phyloP scores from a whole-genome alignment of 2,797 vertebrate genomes.

The Rhabdophis nuchalis region DNA sequence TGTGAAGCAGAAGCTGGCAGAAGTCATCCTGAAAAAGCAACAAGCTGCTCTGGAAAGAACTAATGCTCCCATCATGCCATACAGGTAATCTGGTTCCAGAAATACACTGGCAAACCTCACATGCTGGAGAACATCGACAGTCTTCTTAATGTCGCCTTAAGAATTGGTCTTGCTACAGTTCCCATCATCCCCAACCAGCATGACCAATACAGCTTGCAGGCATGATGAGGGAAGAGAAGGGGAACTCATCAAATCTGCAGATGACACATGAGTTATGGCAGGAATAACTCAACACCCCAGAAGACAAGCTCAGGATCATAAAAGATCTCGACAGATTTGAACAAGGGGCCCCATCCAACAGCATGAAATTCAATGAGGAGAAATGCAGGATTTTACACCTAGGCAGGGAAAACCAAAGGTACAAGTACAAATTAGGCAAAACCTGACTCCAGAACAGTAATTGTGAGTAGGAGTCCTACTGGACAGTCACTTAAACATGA shows the following conservation, averaged over 20 bases:
- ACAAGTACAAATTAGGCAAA: neutral
- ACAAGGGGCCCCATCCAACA: neutral
- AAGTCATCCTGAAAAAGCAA: slow-evolving; percentile 93
- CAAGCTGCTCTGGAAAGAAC: slow-evolving; percentile 88
- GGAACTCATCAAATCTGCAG: neutral
- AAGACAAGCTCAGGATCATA: neutral
- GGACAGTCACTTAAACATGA: neutral
- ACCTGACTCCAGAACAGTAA: neutral
- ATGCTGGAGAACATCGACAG: neutral
- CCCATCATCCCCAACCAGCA: neutral
- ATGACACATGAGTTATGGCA: neutral
- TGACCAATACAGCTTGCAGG: neutral
- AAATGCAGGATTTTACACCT: neutral
- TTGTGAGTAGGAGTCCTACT: neutral
- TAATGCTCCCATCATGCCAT: slow-evolving; percentile 72
- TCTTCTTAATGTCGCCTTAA: neutral
- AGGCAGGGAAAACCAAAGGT: neutral
- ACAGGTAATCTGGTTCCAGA: slow-evolving; percentile 74
- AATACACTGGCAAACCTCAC: neutral
- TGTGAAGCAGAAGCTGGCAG: slow-evolving; percentile 91
- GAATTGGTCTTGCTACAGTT: neutral
- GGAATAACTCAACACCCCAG: neutral
- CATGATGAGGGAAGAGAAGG: neutral
- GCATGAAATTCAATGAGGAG: neutral
- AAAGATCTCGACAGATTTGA: neutral